phyloP scores from a whole-genome alignment of 2,113 vertebrate species.

The Monopterus albus region DNA sequence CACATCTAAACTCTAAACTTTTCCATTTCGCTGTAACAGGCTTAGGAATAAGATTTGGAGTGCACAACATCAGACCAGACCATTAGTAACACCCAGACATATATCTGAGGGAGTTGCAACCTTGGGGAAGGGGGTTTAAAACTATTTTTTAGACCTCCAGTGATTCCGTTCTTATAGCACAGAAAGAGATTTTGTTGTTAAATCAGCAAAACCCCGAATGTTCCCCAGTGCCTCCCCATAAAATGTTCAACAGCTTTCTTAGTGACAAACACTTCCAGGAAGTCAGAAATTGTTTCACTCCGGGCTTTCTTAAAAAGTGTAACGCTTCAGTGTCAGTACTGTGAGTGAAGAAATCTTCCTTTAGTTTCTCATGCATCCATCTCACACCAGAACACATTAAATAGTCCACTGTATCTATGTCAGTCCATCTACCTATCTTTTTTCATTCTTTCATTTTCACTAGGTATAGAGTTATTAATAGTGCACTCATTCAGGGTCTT shows the following conservation, averaged over 20 bases:
- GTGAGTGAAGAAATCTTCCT: neutral
- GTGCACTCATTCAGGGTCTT: too few species aligned
- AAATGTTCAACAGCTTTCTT: constrained; percentile 41
- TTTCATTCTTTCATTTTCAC: too few species aligned
- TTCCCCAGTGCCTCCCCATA: constrained; percentile 16
- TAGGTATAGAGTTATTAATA: too few species aligned
- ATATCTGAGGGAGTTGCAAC: constrained; percentile 46
- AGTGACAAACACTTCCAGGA: constrained; percentile 30
- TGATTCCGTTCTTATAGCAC: constrained; percentile 26
- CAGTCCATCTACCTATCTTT: neutral
- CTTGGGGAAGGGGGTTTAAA: constrained; percentile 47
- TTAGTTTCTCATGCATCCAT: neutral
- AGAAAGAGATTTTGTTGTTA: constrained; percentile 47
- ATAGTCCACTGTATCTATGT: neutral
- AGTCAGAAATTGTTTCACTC: constrained; percentile 25
- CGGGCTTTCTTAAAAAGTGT: neutral
- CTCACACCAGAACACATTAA: neutral
- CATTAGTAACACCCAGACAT: constrained; percentile 63
- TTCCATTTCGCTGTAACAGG: constrained; percentile 76
- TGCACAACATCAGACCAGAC: constrained; percentile 59
- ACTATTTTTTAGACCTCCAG: constrained; percentile 41
- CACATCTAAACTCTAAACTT: constrained; percentile 56
- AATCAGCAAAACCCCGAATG: constrained; percentile 53
- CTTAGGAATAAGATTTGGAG: constrained; percentile 70
- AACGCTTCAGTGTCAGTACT: constrained; percentile 4